Percentiles rank a stretch among this genome's conserved stretches.
These are phyloP conservation scores for Urocitellus parryii DNA, from an alignment of 2,113 vertebrate species.

Conservation along the genomic window DNA sequence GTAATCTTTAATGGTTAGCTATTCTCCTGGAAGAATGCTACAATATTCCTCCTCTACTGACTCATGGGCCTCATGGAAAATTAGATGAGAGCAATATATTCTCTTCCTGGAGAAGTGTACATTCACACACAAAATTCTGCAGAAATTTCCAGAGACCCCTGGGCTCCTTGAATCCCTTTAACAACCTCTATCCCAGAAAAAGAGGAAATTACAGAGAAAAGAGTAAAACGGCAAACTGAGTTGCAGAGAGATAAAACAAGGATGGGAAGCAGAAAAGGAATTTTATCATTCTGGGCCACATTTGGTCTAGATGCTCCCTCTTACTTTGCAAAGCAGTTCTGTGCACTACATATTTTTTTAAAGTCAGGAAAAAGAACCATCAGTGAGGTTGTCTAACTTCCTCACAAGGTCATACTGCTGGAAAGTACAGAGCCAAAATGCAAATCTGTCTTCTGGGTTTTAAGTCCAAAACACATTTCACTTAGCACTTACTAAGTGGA, in stretches of 20 bases:
- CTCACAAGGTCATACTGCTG: not conserved
- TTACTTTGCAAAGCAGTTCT: not conserved
- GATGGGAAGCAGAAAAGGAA: not conserved
- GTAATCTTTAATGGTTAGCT: not conserved
- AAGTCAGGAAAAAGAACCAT: constrained; percentile 10
- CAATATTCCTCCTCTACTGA: not conserved
- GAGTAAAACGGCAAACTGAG: not conserved
- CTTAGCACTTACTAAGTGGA: not conserved
- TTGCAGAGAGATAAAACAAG: not conserved
- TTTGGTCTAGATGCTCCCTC: not conserved
- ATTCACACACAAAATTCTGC: not conserved
- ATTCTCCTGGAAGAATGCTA: not conserved
- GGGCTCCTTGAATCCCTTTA: not conserved
- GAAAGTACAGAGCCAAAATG: not conserved
- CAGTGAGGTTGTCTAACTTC: not conserved
- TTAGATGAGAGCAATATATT: not conserved
- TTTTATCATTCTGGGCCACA: not conserved
- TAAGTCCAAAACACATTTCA: not conserved
- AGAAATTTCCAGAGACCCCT: not conserved
- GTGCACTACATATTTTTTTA: not conserved
- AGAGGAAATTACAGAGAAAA: not conserved
- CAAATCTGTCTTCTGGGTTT: not conserved
- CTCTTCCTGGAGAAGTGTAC: constrained; percentile 37
- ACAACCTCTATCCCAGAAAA: not conserved
- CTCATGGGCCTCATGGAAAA: constrained; percentile 2